Conservation (phyloP, 2,797 vertebrate genomes). For the Coregonus sp. region DNA sequence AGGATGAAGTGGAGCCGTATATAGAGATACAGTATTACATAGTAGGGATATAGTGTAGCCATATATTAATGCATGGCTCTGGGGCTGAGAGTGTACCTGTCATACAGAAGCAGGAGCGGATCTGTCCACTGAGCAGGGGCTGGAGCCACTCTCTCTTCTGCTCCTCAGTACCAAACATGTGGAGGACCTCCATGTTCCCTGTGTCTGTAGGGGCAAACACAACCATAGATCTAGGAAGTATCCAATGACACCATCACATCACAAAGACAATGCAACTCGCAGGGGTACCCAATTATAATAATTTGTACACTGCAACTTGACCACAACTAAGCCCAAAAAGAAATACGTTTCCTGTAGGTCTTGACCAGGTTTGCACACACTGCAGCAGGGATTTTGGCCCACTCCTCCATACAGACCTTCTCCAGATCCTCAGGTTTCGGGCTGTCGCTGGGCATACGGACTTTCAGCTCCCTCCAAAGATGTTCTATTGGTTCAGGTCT, state of each 20-base stretch:
- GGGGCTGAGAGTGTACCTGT: constrained; percentile 77
- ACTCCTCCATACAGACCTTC: no score
- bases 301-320: no score
- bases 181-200: constrained; percentile 93
- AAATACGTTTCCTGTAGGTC: no score
- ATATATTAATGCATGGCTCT: neutral
- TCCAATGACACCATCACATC: neutral
- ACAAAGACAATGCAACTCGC: neutral
- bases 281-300: no score
- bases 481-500: no score
- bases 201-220: constrained; percentile 78
- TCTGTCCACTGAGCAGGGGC: constrained; percentile 86
- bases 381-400: no score
- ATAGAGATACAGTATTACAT: neutral
- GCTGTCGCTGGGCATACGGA: no score
- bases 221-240: neutral
- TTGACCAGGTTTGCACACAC: no score
- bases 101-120: constrained; percentile 95
- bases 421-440: no score
- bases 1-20: neutral
- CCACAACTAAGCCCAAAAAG: no score
- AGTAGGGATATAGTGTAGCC: neutral
- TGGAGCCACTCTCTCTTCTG: constrained; percentile 91
- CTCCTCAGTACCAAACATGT: constrained; percentile 88
- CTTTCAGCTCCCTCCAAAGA: no score